Evolutionary conservation across 1,140 invertebrate species (phyloP), one percentile per base, ranked within the genome.

Genomic region (Tachypleus tridentatus): DNA sequence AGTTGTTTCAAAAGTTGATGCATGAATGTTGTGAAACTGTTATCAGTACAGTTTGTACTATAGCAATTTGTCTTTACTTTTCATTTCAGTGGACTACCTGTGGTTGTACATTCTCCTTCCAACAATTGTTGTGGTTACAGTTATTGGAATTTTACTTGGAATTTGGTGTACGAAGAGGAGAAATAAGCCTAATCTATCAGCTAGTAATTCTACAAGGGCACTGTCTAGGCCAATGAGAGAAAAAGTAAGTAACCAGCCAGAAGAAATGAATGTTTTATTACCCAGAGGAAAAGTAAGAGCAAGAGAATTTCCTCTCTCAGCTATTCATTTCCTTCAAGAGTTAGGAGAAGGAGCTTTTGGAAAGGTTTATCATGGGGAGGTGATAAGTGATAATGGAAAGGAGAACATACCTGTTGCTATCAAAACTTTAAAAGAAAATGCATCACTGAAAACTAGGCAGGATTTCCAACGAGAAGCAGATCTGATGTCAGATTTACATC

Each of bases 331-430:
- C 73, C 80, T 94, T 52, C 90, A 97, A 76, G 95, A 97, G 77
- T 78, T 98, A 4, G 94, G 94, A 56, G 93, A 97, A 81, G 94
- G 94, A 52, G 91, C 92, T 60, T 98, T 97, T 80, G 94, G 94
- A 81, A 91, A 94, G 81, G 90, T 93, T 0, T 95, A 91, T 73
- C 93, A 94, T 80, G 95, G 93, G 0, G 73, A 82, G 5, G 83
- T 87, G 61, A 6, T 67, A 6, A 66, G 62, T 10, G 51, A 63
- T 57, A 63, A 65, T 53, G 68, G 68, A 8, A 65, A 66, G 56
- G 62, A 63, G 7, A 64, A 52, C 11, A 67, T 63, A 53, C 87
- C 86, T 73, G 93, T 97, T 4, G 93, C 93, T 6, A 89, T 98
- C 1, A 97, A 97, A 76, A 95, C 93, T 0, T 77, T 97, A 1